These are phyloP conservation scores for Nomada fabriciana DNA, from an alignment of 2,888 invertebrate genomes.

Conservation along the genomic window DNA sequence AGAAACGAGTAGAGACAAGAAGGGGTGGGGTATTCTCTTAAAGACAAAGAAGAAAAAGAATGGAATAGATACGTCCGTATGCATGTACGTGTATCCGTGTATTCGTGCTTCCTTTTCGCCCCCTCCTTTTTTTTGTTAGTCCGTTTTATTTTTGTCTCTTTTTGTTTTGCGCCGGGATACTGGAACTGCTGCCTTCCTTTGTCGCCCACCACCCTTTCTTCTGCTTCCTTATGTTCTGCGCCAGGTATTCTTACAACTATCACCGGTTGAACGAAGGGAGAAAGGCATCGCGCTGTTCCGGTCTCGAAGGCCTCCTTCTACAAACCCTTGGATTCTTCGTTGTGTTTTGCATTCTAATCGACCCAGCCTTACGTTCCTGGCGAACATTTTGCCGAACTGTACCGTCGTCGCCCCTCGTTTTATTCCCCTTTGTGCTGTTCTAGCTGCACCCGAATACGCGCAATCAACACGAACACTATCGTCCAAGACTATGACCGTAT, in stretches of 20 bases:
- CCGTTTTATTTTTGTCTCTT: conserved; percentile 16
- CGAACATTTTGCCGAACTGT: conserved; percentile 48
- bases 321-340: conserved; percentile 27
- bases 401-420: conserved; percentile 2
- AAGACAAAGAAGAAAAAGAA: conserved; percentile 44
- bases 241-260: not conserved
- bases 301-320: conserved; percentile 13
- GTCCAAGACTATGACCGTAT: not conserved
- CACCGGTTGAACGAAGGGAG: not conserved
- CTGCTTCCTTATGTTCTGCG: conserved; percentile 22
- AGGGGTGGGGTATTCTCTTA: conserved; percentile 37
- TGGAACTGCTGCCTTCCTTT: conserved; percentile 21
- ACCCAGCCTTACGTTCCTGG: conserved; percentile 53
- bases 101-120: not conserved
- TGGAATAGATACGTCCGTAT: conserved; percentile 31
- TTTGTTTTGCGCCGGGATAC: conserved; percentile 30
- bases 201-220: not conserved
- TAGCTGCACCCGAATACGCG: conserved; percentile 9
- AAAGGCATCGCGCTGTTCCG: conserved; percentile 16
- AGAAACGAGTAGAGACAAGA: conserved; percentile 18
- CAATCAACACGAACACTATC: conserved; percentile 43
- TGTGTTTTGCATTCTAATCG: conserved; percentile 71
- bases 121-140: not conserved
- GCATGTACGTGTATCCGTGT: not conserved
- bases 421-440: not conserved